These are phyloP conservation scores for Aphelinus certus DNA, from an alignment of 1,140 invertebrate genomes.

Conservation along the genomic window DNA sequence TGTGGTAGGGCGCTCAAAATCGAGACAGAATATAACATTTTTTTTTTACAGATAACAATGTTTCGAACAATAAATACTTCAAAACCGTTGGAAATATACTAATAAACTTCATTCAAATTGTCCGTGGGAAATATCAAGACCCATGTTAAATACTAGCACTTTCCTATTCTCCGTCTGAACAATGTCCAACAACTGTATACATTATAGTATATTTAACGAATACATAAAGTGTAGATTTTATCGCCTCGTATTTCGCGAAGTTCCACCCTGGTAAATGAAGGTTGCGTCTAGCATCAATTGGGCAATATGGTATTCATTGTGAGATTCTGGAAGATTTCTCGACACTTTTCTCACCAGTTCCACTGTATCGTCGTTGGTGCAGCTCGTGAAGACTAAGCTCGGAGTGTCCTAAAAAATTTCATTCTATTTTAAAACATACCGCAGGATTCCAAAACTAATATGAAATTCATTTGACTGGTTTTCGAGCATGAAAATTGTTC, in stretches of 20 bases:
- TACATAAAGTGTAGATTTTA: conserved; percentile 20
- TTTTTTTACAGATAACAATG: conserved; percentile 29
- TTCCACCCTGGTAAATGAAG: conserved; percentile 52
- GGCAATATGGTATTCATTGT: conserved; percentile 57
- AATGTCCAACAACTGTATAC: background rate
- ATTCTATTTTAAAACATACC: background rate
- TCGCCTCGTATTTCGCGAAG: conserved; percentile 21
- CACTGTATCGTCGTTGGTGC: conserved; percentile 57
- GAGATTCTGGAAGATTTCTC: conserved; percentile 54
- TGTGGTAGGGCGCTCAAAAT: background rate
- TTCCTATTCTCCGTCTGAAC: background rate
- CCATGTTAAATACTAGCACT: conserved; percentile 15
- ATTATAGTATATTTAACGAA: background rate
- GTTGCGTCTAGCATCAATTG: conserved; percentile 60
- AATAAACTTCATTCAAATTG: conserved; percentile 20
- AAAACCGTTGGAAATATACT: conserved; percentile 25
- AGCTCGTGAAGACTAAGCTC: conserved; percentile 56
- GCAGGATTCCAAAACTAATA: background rate
- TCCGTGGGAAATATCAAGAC: background rate
- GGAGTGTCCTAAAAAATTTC: conserved; percentile 47
- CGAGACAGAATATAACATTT: conserved; percentile 5
- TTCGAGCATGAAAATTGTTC: too few relatives aligned
- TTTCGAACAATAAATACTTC: conserved; percentile 23
- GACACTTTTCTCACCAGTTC: conserved; percentile 57
- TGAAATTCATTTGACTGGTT: background rate